Base-by-base conservation (phyloP, 2,888 invertebrate species). In the Dorcus parallelipipedus region DNA sequence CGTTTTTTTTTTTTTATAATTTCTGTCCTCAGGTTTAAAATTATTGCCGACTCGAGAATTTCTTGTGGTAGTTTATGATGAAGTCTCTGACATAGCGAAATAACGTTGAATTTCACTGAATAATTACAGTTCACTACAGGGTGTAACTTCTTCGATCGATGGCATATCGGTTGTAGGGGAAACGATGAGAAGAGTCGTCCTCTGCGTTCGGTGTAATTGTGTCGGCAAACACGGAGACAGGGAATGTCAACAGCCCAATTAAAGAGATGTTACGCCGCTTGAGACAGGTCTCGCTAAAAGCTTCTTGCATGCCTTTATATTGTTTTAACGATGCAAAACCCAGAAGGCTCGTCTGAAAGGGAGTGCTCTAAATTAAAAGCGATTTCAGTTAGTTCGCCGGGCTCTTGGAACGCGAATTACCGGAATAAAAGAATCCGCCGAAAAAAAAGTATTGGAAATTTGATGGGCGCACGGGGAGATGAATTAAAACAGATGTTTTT, bases 211-310 rank as follows among this genome's bases (percentile, higher is more conserved):
- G 52, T 42, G 56, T 61, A 61, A 61, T 61, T 61, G 61, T 61
- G 58, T 52, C 56, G 42, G 56, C 56, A 61, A 50, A 52, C 43
- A 55, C 17, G 57, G 52, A 52, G 60, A 52, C 60, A 40, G 54
- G 62, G 68, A 68, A 69, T 69, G 71, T 73, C 72, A 71, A 73
- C 73, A 72, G 66, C 66, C 68, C 71, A 71, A 73, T 73, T 73
- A 73, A 71, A 70, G 67, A 67, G 67, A 68, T 64, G 70, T 70
- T 69, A 68, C 59, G 65, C 66, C 62, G 64, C 67, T 66, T 67
- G 64, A 52, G 61, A 49, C 52, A 41, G 54, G 53, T 54, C 53
- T 51, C 47, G 51, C 50, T 50, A 56, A 50, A 51, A 51, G 56
- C 51, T 52, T 14, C 52, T 52, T 23, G 23, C 45, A 20, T 62